A percentile compares a stretch with the other conserved stretches of the same genome.
Evolutionary conservation across 2,113 vertebrate genomes (phyloP).

Genomic region (Lepisosteus oculatus): DNA sequence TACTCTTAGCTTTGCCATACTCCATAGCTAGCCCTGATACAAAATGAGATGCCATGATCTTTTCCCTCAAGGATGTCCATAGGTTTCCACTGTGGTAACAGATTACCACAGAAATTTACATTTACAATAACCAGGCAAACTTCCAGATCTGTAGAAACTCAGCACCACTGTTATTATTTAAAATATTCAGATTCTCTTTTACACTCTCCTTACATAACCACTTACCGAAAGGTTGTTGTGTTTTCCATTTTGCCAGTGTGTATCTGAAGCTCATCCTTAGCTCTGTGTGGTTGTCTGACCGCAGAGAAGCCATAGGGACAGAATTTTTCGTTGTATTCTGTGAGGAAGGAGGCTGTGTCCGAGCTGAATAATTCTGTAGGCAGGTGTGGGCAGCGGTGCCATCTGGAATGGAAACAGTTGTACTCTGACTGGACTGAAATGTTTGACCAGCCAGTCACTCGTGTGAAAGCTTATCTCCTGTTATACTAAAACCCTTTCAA

Average conservation of each 20-base stretch:
- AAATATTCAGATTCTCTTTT: no score
- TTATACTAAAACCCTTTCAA: background rate
- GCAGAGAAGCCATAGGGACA: background rate
- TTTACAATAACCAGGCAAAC: no score
- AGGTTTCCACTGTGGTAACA: no score
- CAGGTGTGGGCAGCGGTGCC: background rate
- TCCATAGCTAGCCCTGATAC: no score
- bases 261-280: conserved; percentile 10
- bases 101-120: no score
- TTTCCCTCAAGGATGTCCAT: no score
- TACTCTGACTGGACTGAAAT: background rate
- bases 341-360: conserved; percentile 7
- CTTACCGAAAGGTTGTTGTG: conserved; percentile 23
- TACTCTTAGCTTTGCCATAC: no score
- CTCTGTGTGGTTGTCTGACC: background rate
- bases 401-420: conserved; percentile 17
- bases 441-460: background rate
- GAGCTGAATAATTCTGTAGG: background rate
- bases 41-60: no score
- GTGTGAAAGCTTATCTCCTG: background rate
- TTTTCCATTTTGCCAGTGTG: background rate
- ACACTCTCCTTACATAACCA: background rate
- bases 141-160: no score
- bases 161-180: no score
- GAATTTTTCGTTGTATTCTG: conserved; percentile 43